These are phyloP conservation scores for Pollenia labialis DNA, from an alignment of 2,888 invertebrate genomes.

Conservation along the genomic window DNA sequence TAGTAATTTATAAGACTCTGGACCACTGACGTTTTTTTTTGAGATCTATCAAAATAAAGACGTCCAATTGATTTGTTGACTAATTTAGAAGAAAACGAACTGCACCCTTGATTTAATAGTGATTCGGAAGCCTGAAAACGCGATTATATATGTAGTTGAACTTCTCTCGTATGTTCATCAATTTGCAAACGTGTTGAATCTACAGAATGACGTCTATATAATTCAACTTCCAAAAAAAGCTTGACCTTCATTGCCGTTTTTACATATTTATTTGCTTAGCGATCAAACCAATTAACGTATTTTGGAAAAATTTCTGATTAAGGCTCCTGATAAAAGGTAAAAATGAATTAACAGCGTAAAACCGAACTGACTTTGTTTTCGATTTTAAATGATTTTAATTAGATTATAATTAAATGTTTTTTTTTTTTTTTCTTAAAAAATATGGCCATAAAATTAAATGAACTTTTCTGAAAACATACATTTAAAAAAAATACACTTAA, in stretches of 20 bases:
- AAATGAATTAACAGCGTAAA: not conserved
- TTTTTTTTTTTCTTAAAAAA: not conserved
- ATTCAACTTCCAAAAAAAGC: not conserved
- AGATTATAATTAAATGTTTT: not conserved
- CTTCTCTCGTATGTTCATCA: not conserved
- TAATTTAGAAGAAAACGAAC: too few species aligned
- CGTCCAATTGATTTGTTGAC: too few species aligned
- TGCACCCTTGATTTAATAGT: too few species aligned
- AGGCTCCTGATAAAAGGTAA: slow-evolving; percentile 40
- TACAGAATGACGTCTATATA: not conserved
- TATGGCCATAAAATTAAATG: slow-evolving; percentile 12
- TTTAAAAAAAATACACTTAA: slow-evolving; percentile 2
- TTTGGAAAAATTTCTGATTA: slow-evolving; percentile 17
- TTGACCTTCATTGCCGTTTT: slow-evolving; percentile 18
- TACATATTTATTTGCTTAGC: not conserved
- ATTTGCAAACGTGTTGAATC: not conserved
- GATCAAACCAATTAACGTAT: not conserved
- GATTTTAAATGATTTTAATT: slow-evolving; percentile 16
- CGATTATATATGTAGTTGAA: too few species aligned
- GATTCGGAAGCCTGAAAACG: too few species aligned
- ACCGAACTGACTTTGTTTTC: not conserved
- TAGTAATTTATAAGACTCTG: too few species aligned
- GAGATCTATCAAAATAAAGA: too few species aligned
- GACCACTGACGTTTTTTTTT: too few species aligned
- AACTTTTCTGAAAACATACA: slow-evolving; percentile 8